Conservation (phyloP, 2,797 vertebrate genomes). For the Acridotheres tristis region DNA sequence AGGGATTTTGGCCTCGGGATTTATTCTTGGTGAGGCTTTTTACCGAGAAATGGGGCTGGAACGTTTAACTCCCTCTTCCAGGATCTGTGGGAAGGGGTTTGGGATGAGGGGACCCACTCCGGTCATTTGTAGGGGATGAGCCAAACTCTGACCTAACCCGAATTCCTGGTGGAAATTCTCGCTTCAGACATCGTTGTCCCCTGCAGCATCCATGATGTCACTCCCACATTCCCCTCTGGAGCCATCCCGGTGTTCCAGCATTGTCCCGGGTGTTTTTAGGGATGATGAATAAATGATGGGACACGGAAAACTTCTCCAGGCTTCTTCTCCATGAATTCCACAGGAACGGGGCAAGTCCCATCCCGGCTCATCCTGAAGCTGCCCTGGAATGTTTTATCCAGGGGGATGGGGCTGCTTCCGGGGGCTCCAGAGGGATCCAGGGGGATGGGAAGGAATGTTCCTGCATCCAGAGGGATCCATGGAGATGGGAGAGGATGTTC, state of each 20-base stretch:
- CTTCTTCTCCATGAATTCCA: background rate
- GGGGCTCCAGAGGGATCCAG: background rate
- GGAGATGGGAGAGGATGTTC: background rate
- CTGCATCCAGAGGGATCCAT: accelerated
- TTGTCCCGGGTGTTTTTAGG: background rate
- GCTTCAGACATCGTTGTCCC: background rate
- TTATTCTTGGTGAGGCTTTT: background rate
- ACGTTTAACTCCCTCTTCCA: background rate
- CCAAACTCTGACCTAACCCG: background rate
- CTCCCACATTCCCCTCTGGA: background rate
- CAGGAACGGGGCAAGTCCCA: background rate
- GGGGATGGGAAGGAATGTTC: background rate
- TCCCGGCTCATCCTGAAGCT: background rate
- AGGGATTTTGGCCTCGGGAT: background rate
- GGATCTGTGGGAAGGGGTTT: background rate
- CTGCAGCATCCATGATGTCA: background rate
- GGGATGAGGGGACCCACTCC: background rate
- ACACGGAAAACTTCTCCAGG: accelerated
- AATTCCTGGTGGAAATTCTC: background rate
- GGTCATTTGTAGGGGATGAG: background rate
- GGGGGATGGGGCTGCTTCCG: background rate
- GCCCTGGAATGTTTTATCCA: background rate
- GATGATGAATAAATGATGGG: background rate
- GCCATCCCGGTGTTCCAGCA: accelerated
- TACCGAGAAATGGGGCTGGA: background rate